Percentiles rank a stretch among this genome's conserved stretches.
Conservation (phyloP, 2,888 invertebrate genomes). For the Syrista parreyssii region DNA sequence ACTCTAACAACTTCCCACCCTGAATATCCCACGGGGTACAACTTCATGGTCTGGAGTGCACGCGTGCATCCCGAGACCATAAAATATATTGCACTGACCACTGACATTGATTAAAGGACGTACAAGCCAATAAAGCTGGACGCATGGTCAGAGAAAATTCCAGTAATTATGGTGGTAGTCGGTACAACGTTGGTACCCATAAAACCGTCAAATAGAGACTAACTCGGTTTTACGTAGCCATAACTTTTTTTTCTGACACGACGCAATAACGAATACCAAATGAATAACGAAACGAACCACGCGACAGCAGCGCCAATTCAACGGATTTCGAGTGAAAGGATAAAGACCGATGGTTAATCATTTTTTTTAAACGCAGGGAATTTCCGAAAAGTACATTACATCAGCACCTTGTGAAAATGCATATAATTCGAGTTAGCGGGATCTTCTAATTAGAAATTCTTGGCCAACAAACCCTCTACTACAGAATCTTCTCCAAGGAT, state of each 20-base stretch:
- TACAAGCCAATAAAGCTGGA: conserved; percentile 41
- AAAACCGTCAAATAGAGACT: conserved; percentile 34
- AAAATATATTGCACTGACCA: conserved; percentile 34
- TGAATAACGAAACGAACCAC: conserved; percentile 13
- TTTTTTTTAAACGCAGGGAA: no score
- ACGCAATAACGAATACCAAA: conserved; percentile 4
- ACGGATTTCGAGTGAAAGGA: background rate
- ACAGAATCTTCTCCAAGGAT: background rate
- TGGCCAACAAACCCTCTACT: background rate
- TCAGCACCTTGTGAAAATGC: background rate
- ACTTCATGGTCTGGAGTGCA: background rate
- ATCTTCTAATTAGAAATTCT: background rate
- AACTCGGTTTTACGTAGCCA: conserved; percentile 34
- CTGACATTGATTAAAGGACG: conserved; percentile 46
- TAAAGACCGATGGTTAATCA: background rate
- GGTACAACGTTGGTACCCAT: conserved; percentile 25
- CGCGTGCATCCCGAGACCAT: conserved; percentile 23
- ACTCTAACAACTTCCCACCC: background rate
- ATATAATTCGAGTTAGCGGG: background rate
- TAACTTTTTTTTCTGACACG: conserved; percentile 27
- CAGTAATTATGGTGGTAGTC: conserved; percentile 41
- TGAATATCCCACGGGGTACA: background rate
- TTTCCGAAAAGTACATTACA: background rate
- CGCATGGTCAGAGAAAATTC: conserved; percentile 32
- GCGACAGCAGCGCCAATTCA: conserved; percentile 31